Evolutionary conservation across 2,113 vertebrate species (phyloP).

Genomic region (Cichladusa arquata): DNA sequence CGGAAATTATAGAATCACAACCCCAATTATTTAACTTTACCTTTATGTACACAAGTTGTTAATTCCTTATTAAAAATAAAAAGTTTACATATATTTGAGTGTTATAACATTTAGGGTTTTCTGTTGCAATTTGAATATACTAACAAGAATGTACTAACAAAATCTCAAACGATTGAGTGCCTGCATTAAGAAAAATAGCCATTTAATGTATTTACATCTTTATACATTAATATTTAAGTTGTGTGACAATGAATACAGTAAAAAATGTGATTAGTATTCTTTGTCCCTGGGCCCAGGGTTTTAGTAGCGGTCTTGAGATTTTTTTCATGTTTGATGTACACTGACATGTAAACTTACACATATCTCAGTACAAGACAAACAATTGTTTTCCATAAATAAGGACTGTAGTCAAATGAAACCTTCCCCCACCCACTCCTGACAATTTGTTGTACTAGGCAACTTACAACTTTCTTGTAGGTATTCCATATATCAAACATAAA

Average conservation of each 20-base stretch:
- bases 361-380: not conserved
- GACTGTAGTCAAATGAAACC: not conserved
- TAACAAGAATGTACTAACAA: not conserved
- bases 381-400: not conserved
- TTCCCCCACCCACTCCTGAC: fast-evolving
- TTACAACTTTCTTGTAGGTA: not conserved
- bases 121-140: not conserved
- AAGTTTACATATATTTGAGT: not conserved
- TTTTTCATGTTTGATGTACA: not conserved
- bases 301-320: not conserved
- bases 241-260: not conserved
- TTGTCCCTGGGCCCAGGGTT: not conserved
- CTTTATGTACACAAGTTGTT: not conserved
- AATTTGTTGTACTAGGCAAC: not conserved
- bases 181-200: not conserved
- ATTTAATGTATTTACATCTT: not conserved
- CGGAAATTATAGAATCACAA: not conserved
- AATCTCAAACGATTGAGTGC: not conserved
- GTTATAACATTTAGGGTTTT: not conserved
- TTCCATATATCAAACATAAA: not conserved
- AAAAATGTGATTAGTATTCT: not conserved
- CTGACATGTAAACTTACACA: not conserved
- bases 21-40: not conserved
- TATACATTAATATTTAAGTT: not conserved
- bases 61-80: not conserved